phyloP scores from a whole-genome alignment of 2,113 vertebrate species.

The Marmota monax region DNA sequence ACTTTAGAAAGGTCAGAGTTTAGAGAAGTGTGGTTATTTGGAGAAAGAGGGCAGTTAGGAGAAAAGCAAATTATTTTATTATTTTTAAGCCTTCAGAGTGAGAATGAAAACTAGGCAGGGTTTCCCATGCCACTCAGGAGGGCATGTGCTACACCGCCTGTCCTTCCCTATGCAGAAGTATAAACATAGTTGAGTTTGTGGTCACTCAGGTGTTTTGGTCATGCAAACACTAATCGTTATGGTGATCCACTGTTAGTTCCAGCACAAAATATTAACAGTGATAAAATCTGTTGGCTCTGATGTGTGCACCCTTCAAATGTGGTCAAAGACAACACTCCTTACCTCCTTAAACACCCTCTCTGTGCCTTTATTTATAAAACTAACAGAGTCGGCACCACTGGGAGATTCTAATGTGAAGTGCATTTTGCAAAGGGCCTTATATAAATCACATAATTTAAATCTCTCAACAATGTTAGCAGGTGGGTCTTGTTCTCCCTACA shows the following conservation, averaged over 20 bases:
- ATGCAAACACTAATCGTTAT: not conserved
- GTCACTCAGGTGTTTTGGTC: not conserved
- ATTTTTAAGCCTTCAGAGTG: not conserved
- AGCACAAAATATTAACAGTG: not conserved
- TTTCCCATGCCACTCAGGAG: not conserved
- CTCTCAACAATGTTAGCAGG: not conserved
- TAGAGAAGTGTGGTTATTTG: not conserved
- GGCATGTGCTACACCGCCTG: not conserved
- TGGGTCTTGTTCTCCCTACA: not conserved
- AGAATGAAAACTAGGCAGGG: not conserved
- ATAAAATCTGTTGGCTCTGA: not conserved
- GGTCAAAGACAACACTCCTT: not conserved
- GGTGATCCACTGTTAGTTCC: not conserved
- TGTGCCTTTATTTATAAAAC: constrained; percentile 22
- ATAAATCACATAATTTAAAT: not conserved
- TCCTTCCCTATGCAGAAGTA: not conserved
- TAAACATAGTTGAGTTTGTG: not conserved
- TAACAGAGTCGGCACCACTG: not conserved
- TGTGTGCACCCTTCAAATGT: not conserved
- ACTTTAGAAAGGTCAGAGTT: not conserved
- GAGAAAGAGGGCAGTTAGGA: not conserved
- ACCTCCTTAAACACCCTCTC: not conserved
- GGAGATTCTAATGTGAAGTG: not conserved
- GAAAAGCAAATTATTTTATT: not conserved
- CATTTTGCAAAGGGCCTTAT: not conserved